A percentile compares a stretch with the other conserved stretches of the same genome.
Evolutionary conservation across 1,140 invertebrate species (phyloP).

Genomic region (Procambarus virginalis): DNA sequence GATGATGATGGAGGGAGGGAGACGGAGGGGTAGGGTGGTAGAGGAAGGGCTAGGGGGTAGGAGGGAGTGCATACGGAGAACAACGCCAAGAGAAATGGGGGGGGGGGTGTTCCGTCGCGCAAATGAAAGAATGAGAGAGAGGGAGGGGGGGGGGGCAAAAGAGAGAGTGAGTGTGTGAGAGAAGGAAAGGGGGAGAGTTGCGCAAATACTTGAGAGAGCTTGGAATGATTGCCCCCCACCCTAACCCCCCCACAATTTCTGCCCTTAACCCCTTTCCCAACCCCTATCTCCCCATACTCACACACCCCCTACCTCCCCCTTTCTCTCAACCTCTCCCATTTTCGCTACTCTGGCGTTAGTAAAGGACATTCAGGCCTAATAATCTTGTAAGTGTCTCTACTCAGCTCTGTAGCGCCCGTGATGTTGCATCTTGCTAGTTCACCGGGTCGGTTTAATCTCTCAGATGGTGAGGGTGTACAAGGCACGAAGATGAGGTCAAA

Average conservation of each 20-base stretch:
- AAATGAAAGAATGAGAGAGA: conserved; percentile 35
- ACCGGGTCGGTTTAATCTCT: conserved; percentile 40
- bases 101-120: conserved; percentile 14
- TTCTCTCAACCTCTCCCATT: neutral
- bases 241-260: neutral
- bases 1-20: conserved; percentile 39
- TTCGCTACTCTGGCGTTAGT: conserved; percentile 3
- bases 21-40: neutral
- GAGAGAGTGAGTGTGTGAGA: conserved; percentile 36
- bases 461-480: neutral
- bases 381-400: conserved; percentile 60
- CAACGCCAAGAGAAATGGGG: conserved; percentile 7
- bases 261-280: neutral
- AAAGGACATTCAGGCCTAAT: conserved; percentile 52
- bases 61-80: conserved; percentile 1
- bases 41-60: neutral
- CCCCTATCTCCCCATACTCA: neutral
- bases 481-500: neutral
- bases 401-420: conserved; percentile 14
- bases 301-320: neutral
- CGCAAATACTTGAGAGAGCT: conserved; percentile 58
- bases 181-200: conserved; percentile 52
- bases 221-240: conserved; percentile 18
- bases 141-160: conserved; percentile 19
- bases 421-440: conserved; percentile 12